A percentile compares a stretch with the other conserved stretches of the same genome.
phyloP scores from a whole-genome alignment of 2,888 invertebrate species.

The Cantharis lateralis region DNA sequence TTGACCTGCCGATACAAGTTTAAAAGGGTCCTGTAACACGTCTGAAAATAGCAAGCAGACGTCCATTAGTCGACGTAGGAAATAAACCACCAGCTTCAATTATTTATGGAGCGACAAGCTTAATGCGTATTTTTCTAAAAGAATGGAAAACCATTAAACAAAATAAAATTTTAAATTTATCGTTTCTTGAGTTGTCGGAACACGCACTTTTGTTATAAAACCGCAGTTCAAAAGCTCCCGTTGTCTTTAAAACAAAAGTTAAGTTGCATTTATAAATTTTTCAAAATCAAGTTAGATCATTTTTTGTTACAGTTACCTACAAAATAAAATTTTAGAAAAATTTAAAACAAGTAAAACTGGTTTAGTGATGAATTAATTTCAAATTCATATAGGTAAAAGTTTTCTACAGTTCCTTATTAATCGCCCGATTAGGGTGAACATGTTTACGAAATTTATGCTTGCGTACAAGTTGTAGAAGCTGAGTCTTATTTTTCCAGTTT shows the following conservation, averaged over 20 bases:
- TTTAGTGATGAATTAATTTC: too few relatives aligned
- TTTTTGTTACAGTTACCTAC: too few relatives aligned
- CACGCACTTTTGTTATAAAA: conserved; percentile 29
- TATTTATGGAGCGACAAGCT: conserved; percentile 24
- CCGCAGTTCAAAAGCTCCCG: conserved; percentile 31
- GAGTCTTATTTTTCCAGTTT: too few relatives aligned
- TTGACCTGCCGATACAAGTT: conserved; percentile 36
- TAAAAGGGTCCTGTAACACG: conserved; percentile 39
- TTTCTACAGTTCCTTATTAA: too few relatives aligned
- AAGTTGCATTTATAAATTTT: conserved; percentile 40
- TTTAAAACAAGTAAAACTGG: too few relatives aligned
- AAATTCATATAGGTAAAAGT: too few relatives aligned
- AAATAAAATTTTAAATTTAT: conserved; percentile 11
- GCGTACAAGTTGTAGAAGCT: too few relatives aligned
- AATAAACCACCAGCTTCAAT: conserved; percentile 28
- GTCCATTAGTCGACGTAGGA: conserved; percentile 33
- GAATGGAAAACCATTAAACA: conserved; percentile 4
- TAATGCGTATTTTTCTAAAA: conserved; percentile 3
- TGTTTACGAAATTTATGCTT: too few relatives aligned
- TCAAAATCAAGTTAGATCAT: neutral
- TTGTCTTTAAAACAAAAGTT: conserved; percentile 36
- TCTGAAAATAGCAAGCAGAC: conserved; percentile 32
- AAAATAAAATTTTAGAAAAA: too few relatives aligned
- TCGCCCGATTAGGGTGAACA: too few relatives aligned
- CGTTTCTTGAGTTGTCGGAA: conserved; percentile 11